Base-by-base conservation (phyloP, 2,113 vertebrate species). In the Epinephelus lanceolatus region DNA sequence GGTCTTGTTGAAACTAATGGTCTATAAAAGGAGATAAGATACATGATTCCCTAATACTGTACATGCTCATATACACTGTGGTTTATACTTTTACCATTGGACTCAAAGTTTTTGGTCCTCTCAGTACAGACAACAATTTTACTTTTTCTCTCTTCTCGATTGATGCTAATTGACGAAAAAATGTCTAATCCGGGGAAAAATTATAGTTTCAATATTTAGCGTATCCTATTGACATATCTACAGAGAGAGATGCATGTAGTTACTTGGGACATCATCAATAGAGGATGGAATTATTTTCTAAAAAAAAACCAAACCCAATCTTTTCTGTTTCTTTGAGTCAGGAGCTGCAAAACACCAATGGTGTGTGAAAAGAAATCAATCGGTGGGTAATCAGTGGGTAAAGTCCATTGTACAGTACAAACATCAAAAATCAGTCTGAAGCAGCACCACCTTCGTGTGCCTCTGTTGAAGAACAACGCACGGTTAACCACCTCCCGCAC, bases 361-460 rank as follows among this genome's bases (percentile, higher is more conserved):
- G n/a, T 60, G 40, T 74, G 76, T 86, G 65, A 87, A 89, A 89
- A 78, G 27, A 91, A 86, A 88, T 80, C 25, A 72, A 76, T 80
- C 81, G 65, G 77, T 77, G 80, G 57, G 27, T 62, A 18, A 81
- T 81, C 53, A 68, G 67, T 85, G 73, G 53, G 61, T 81, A 79
- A 78, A 91, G 86, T 89, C 81, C 27, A 56, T 90, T 86, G 84
- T 81, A 90, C 71, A 86, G 88, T 93, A 93, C 86, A 95, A 94
- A 93, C 82, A 78, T 92, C 85, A 90, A 92, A 94, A 93, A 93
- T 83, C 55, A 71, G 88, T 93, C 87, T 80, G 62, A 78, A 81
- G 61, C 56, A 80, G 78, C 25, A 78, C 67, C 47, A 37, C 78
- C 76, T 61, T 72, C 52, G 57, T 82, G 84, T 81, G 76, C 70